phyloP scores from a whole-genome alignment of 2,113 vertebrate genomes.

The Agelaius tricolor region DNA sequence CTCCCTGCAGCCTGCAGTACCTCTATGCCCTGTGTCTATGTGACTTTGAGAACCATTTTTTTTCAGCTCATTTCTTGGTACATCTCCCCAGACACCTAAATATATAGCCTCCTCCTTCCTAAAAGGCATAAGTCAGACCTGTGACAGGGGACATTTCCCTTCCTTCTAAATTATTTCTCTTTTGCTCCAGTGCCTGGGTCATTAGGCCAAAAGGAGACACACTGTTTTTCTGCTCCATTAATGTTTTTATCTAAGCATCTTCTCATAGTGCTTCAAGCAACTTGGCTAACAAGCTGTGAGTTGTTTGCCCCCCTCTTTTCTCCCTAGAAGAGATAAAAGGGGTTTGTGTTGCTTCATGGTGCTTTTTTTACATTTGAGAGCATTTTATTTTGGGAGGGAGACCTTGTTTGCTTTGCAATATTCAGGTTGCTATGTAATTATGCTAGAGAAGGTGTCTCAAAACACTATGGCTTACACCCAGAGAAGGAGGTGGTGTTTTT shows the following conservation, averaged over 20 bases:
- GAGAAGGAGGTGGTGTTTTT: not conserved
- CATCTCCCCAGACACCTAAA: not conserved
- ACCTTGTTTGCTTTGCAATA: conserved; percentile 30
- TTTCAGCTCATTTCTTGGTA: not conserved
- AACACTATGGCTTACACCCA: not conserved
- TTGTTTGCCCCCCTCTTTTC: not conserved
- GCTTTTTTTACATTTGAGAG: not conserved
- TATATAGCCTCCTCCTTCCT: not conserved
- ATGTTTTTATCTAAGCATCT: not conserved
- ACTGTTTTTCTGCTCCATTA: not conserved
- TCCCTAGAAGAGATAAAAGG: not conserved
- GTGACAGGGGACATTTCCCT: not conserved
- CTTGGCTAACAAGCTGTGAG: not conserved
- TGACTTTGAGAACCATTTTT: not conserved
- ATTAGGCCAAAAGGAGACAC: not conserved
- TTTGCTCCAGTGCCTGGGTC: not conserved
- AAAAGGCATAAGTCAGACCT: not conserved
- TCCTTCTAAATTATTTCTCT: not conserved
- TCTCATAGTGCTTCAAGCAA: not conserved
- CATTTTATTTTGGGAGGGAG: not conserved
- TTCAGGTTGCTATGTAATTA: conserved; percentile 41
- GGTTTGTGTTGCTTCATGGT: not conserved
- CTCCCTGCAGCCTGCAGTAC: not conserved
- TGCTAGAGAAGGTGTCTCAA: conserved; percentile 3
- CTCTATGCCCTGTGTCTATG: not conserved